phyloP scores from a whole-genome alignment of 2,888 invertebrate species.

The Dimorphilus gyrociliatus region DNA sequence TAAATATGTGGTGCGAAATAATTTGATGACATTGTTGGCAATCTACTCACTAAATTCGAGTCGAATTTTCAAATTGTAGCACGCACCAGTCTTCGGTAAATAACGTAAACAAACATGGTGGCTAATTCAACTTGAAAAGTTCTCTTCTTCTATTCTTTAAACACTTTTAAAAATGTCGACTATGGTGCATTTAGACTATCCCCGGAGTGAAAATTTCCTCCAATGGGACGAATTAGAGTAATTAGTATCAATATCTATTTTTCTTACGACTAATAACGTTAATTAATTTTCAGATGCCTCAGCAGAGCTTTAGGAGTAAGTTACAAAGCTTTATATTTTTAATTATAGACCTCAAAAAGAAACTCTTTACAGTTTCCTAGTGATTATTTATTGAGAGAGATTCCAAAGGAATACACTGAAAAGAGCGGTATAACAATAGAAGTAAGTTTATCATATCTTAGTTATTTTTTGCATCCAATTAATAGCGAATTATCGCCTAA shows the following conservation, averaged over 20 bases:
- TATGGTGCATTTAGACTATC: slow-evolving; percentile 23
- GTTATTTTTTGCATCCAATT: no score
- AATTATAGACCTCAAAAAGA: neutral
- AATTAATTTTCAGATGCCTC: slow-evolving; percentile 14
- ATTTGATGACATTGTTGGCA: no score
- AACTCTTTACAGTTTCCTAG: no score
- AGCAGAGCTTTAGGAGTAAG: slow-evolving; percentile 20
- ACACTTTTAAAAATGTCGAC: slow-evolving; percentile 11
- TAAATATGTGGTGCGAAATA: no score
- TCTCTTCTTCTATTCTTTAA: slow-evolving; percentile 11
- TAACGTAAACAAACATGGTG: no score
- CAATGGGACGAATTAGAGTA: slow-evolving; percentile 24
- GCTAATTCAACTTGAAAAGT: slow-evolving; percentile 20
- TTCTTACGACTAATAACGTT: neutral
- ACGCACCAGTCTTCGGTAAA: no score
- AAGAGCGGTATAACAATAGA: no score
- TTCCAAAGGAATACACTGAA: no score
- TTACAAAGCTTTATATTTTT: slow-evolving; percentile 2
- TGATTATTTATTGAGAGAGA: no score
- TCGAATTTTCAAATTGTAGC: no score
- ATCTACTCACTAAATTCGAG: no score
- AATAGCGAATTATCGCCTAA: neutral
- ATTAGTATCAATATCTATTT: slow-evolving; percentile 4
- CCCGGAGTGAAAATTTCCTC: slow-evolving; percentile 16
- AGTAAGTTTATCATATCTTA: no score